Conservation (phyloP, 2,888 invertebrate species). For the Glyphotaelius pellucidus region DNA sequence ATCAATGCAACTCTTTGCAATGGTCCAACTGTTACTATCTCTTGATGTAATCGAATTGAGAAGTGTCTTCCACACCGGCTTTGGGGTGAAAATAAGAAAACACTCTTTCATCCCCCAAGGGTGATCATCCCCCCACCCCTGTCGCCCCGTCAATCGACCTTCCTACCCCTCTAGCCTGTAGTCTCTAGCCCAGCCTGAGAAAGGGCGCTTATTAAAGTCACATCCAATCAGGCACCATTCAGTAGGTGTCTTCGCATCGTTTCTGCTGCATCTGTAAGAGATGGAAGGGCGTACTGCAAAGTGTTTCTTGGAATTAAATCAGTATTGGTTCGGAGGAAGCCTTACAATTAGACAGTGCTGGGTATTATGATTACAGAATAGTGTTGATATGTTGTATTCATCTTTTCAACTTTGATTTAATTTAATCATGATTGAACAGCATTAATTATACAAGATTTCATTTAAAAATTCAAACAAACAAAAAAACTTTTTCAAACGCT, state of each 20-base stretch:
- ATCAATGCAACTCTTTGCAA: neutral
- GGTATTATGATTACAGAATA: neutral
- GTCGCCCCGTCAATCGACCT: neutral
- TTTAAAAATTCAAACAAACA: no score
- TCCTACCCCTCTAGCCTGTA: neutral
- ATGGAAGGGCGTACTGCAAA: neutral
- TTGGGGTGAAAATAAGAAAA: slow-evolving; percentile 55
- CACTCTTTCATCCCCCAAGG: slow-evolving; percentile 37
- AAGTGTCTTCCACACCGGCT: slow-evolving; percentile 49
- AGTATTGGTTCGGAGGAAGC: neutral
- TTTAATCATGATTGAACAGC: no score
- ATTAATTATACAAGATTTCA: no score
- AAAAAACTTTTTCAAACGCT: no score
- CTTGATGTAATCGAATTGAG: slow-evolving; percentile 62
- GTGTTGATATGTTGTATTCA: neutral
- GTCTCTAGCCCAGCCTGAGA: neutral
- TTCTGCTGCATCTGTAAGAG: neutral
- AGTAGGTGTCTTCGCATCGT: slow-evolving; percentile 34
- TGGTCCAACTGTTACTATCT: slow-evolving; percentile 19
- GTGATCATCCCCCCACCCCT: slow-evolving; percentile 12
- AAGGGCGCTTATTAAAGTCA: slow-evolving; percentile 49
- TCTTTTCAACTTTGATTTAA: no score
- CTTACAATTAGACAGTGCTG: neutral
- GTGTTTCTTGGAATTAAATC: neutral
- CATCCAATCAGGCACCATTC: slow-evolving; percentile 53